Evolutionary conservation across 2,888 invertebrate genomes (phyloP), one percentile per base, ranked within the genome.

Genomic region (Drosophila mettleri): DNA sequence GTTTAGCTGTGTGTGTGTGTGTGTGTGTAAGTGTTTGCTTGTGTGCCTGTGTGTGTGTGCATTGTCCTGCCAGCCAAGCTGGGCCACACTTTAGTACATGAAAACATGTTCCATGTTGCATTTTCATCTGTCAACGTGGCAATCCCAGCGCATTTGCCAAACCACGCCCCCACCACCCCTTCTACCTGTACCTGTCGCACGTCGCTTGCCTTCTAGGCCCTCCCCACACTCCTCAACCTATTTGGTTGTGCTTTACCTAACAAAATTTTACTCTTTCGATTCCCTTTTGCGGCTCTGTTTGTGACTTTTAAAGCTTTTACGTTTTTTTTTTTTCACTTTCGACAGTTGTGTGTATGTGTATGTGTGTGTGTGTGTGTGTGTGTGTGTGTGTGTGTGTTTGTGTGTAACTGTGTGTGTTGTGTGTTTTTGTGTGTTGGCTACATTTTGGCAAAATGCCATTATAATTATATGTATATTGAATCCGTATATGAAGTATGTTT

Each of bases 371-470:
- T 41, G 45, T 61, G 39, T 55, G 12, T 36, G 24, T 36, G 14
- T 24, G 41, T 48, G 48, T 48, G 24, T 29, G 10, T 31, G n/a
- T 14, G 8, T 39, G 24, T 46, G 46, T 61, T n/a, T n/a, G n/a
- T n/a, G n/a, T n/a, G n/a, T n/a, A n/a, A n/a, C n/a, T n/a, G n/a
- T 48, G 39, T 64, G 36, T 58, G 16, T 16, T 2, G 16, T 39
- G 39, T 64, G 38, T n/a, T n/a, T n/a, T n/a, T 54, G 12, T 45
- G n/a, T 69, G 45, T 53, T 53, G 52, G 54, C 51, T 68, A 63
- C 61, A 78, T 80, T 84, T 84, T 83, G 82, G 82, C 87, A 78
- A 85, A 84, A 81, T 78, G 81, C 85, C 87, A 87, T 81, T 85
- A 83, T 87, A 87, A 83, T 87, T 87, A 87, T 86, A 86, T 70